These are phyloP conservation scores for Cricetomys ansorgei DNA, from an alignment of 2,113 vertebrate species.

Conservation along the genomic window DNA sequence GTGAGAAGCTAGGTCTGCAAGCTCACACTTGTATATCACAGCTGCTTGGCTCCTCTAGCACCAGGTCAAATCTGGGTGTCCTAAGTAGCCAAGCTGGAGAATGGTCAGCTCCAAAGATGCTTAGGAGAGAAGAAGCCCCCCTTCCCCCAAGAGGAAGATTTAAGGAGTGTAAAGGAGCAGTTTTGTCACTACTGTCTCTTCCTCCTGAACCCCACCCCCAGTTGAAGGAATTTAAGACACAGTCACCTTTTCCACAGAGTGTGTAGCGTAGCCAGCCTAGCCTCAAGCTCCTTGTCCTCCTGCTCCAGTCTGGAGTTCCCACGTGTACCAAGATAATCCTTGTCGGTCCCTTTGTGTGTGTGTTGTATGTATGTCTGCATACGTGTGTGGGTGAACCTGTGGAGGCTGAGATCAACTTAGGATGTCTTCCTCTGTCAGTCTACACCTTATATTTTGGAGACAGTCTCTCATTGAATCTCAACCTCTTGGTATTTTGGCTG, in stretches of 20 bases:
- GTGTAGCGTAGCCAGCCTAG: neutral
- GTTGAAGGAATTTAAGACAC: neutral
- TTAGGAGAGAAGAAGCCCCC: neutral
- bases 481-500: neutral
- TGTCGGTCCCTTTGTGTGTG: neutral
- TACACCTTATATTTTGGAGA: neutral
- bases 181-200: neutral
- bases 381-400: neutral
- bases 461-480: neutral
- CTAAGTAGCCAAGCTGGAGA: neutral
- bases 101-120: neutral
- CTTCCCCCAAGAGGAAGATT: neutral
- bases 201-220: too few relatives aligned
- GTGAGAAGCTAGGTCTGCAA: neutral
- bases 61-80: neutral
- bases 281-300: neutral
- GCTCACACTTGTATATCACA: accelerated
- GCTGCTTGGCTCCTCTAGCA: neutral
- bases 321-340: neutral
- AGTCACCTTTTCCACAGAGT: neutral
- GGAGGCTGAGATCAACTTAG: neutral
- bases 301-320: neutral
- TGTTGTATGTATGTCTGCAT: neutral
- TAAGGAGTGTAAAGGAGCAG: neutral
- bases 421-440: neutral